These are phyloP conservation scores for Psittacara wagleri DNA, from an alignment of 2,113 vertebrate species.

Conservation along the genomic window DNA sequence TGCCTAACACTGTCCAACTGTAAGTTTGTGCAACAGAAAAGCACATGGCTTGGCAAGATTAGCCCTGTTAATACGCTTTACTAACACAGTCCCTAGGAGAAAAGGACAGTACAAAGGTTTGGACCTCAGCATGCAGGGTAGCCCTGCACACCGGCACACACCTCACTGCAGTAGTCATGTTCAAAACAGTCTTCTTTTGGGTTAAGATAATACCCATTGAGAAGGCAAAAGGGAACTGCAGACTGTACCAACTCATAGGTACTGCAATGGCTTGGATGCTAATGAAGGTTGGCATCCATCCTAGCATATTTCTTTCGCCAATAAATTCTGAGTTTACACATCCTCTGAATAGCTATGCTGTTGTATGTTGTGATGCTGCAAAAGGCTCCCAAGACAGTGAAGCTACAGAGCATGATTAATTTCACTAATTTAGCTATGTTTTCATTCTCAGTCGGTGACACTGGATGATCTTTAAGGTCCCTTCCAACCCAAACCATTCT, in stretches of 20 bases:
- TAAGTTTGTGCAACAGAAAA: neutral
- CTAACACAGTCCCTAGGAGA: neutral
- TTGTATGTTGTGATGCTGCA: neutral
- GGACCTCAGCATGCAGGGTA: fast-evolving
- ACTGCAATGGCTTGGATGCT: neutral
- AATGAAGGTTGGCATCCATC: neutral
- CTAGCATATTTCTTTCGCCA: neutral
- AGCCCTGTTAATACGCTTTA: neutral
- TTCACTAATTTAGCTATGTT: neutral
- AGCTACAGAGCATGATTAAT: neutral
- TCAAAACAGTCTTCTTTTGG: neutral
- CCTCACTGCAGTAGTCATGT: neutral
- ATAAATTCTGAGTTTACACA: neutral
- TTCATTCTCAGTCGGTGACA: fast-evolving
- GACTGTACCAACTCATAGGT: neutral
- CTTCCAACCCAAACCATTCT: neutral
- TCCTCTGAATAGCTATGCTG: neutral
- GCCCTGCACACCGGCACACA: neutral
- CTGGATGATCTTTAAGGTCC: neutral
- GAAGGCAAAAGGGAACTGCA: neutral
- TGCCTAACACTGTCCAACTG: neutral
- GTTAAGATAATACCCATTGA: neutral
- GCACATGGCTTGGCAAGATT: neutral
- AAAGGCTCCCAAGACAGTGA: neutral
- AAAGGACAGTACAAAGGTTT: fast-evolving